phyloP scores from a whole-genome alignment of 1,140 invertebrate genomes.

The Scaptomyza pallida region DNA sequence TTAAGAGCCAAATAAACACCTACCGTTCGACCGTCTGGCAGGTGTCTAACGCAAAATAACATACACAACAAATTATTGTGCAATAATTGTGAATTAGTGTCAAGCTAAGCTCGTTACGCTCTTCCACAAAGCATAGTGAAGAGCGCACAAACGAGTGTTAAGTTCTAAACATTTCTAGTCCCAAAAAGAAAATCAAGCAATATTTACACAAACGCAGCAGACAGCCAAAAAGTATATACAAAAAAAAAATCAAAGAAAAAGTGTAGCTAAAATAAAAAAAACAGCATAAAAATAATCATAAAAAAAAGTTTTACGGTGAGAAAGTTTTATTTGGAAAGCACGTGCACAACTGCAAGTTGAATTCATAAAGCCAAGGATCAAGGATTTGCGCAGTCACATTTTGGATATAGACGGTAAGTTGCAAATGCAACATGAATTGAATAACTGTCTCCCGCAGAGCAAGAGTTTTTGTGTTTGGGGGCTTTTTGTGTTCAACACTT shows the following conservation, averaged over 20 bases:
- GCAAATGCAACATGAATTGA: conserved; percentile 12
- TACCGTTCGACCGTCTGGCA: conserved; percentile 48
- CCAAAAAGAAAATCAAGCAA: conserved; percentile 63
- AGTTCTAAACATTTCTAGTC: conserved; percentile 70
- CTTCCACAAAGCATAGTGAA: conserved; percentile 23
- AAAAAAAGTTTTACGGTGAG: conserved; percentile 51
- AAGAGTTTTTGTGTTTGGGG: background rate
- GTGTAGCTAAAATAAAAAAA: conserved; percentile 18
- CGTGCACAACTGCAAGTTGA: conserved; percentile 63
- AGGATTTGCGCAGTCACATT: conserved; percentile 60
- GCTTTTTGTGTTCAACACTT: conserved; percentile 69
- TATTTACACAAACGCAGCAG: conserved; percentile 52
- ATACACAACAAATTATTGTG: conserved; percentile 46
- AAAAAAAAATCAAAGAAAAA: conserved; percentile 18
- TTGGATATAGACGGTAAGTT: conserved; percentile 65
- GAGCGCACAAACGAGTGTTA: conserved; percentile 8
- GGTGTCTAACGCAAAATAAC: conserved; percentile 54
- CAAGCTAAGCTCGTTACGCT: conserved; percentile 36
- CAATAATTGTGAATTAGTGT: conserved; percentile 55
- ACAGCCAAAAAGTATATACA: conserved; percentile 59
- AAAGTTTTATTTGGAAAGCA: conserved; percentile 68
- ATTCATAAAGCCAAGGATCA: conserved; percentile 54
- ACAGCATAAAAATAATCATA: conserved; percentile 18
- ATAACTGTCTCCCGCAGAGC: conserved; percentile 34
- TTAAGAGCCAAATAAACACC: conserved; percentile 41